Percentiles rank a stretch among this genome's conserved stretches.
phyloP scores from a whole-genome alignment of 2,113 vertebrate genomes.

The Epinephelus cyanopodus region DNA sequence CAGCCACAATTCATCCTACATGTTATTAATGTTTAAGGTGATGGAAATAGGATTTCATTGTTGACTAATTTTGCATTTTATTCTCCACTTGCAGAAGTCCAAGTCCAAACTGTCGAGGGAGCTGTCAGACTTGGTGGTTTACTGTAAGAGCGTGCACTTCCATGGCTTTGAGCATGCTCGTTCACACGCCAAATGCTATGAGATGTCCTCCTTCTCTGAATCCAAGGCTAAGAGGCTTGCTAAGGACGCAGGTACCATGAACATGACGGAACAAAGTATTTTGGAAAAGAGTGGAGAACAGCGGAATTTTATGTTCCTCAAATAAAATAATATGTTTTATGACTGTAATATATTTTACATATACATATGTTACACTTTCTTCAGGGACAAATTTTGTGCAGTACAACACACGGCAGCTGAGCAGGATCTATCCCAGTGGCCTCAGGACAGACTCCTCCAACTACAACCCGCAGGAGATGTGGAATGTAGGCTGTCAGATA shows the following conservation, averaged over 20 bases:
- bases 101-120: slow-evolving; percentile 86
- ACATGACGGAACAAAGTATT: not conserved
- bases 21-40: not conserved
- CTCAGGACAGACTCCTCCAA: slow-evolving; percentile 96
- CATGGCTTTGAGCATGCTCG: slow-evolving; percentile 87
- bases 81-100: slow-evolving; percentile 79
- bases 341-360: not conserved
- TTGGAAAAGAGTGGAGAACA: not conserved
- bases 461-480: slow-evolving; percentile 94
- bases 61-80: not conserved
- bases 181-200: slow-evolving; percentile 84
- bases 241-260: slow-evolving; percentile 87
- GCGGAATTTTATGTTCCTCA: not conserved
- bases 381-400: slow-evolving; percentile 89
- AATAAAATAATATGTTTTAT: not conserved
- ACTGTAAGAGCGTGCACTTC: slow-evolving; percentile 93
- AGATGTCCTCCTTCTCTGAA: slow-evolving; percentile 94
- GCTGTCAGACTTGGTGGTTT: slow-evolving; percentile 92
- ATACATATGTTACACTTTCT: not conserved
- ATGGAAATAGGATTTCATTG: not conserved
- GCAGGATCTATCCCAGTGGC: slow-evolving; percentile 92
- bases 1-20: not conserved
- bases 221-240: slow-evolving; percentile 90
- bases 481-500: slow-evolving; percentile 94
- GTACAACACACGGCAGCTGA: slow-evolving; percentile 91